A percentile compares a stretch with the other conserved stretches of the same genome.
phyloP scores from a whole-genome alignment of 2,888 invertebrate genomes.

The Osmoderma eremita region DNA sequence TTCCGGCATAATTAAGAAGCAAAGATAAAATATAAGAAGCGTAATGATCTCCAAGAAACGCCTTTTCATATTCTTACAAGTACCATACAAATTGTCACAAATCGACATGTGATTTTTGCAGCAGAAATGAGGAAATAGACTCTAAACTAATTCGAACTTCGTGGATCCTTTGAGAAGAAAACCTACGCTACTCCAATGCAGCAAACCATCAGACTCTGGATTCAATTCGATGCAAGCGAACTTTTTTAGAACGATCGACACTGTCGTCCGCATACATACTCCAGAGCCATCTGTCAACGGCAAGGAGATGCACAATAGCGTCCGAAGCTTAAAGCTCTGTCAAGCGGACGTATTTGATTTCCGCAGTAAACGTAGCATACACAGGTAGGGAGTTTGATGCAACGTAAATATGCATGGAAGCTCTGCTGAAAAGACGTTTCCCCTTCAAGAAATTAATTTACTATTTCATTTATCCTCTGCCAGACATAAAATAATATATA shows the following conservation, averaged over 20 bases:
- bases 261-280: background rate
- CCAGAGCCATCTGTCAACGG: background rate
- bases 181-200: too few relatives aligned
- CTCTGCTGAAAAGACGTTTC: background rate
- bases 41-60: too few relatives aligned
- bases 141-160: too few relatives aligned
- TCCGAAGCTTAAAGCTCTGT: conserved; percentile 16
- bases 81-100: too few relatives aligned
- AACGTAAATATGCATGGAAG: conserved; percentile 15
- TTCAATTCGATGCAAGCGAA: too few relatives aligned
- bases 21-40: too few relatives aligned
- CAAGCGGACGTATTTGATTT: conserved; percentile 20
- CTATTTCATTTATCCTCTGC: conserved; percentile 29
- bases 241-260: background rate
- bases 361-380: conserved; percentile 1
- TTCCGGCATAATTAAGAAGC: too few relatives aligned
- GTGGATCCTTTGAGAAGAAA: too few relatives aligned
- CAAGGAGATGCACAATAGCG: background rate
- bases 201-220: too few relatives aligned
- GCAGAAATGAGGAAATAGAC: too few relatives aligned
- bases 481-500: conserved; percentile 23
- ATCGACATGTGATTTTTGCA: too few relatives aligned
- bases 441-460: conserved; percentile 23
- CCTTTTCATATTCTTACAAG: too few relatives aligned
- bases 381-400: conserved; percentile 12